A percentile compares a stretch with the other conserved stretches of the same genome.
phyloP scores from a whole-genome alignment of 2,113 vertebrate species.

The Chionis minor region DNA sequence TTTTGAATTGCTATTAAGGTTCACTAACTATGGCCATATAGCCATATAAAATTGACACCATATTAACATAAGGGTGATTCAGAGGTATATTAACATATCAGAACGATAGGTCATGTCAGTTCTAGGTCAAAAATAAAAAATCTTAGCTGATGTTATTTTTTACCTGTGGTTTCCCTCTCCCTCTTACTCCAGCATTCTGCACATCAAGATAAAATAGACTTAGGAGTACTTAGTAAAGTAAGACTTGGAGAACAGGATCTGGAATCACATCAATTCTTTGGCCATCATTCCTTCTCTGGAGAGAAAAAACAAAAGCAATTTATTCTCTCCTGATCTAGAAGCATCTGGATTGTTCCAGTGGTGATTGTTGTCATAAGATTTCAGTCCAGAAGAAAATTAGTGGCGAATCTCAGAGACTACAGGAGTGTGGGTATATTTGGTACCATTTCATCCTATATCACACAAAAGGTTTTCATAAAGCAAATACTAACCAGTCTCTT shows the following conservation, averaged over 20 bases:
- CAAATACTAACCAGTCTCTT: background rate
- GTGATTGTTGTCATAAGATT: background rate
- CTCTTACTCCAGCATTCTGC: background rate
- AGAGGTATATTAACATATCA: background rate
- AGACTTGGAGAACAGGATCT: background rate
- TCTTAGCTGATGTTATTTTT: background rate
- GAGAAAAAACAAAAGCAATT: background rate
- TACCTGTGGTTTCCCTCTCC: background rate
- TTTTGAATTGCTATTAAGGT: background rate
- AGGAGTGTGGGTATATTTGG: background rate
- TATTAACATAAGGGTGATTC: background rate
- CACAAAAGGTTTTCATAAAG: background rate
- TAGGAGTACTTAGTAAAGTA: background rate
- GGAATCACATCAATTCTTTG: background rate
- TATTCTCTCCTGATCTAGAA: background rate
- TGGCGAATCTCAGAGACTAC: background rate
- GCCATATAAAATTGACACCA: background rate
- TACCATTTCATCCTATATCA: accelerated
- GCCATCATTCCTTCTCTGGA: background rate
- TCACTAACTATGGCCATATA: background rate
- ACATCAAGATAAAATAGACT: background rate
- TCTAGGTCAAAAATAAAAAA: background rate
- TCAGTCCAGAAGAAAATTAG: background rate
- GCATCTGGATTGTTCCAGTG: background rate
- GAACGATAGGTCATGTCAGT: background rate